Evolutionary conservation across 1,140 invertebrate species (phyloP).

Genomic region (Neotoxoptera formosana): DNA sequence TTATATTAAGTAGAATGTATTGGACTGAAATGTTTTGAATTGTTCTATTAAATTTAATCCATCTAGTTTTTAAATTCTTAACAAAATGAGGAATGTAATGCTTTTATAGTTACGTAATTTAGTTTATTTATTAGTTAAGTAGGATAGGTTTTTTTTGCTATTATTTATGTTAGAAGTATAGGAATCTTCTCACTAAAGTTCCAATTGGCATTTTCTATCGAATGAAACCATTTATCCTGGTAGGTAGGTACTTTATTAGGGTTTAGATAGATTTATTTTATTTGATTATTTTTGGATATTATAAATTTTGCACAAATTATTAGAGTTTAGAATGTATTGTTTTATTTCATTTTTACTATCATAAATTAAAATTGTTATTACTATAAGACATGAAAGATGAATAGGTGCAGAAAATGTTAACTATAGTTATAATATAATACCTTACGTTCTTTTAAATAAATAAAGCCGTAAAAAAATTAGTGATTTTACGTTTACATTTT

Average conservation of each 20-base stretch:
- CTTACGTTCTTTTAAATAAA: too few species aligned
- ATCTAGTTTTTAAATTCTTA: not conserved
- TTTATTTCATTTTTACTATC: not conserved
- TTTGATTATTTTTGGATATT: not conserved
- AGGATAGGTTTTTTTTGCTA: too few species aligned
- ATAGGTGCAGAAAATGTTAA: not conserved
- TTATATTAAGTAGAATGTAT: not conserved
- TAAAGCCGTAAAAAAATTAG: too few species aligned
- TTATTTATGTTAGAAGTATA: too few species aligned
- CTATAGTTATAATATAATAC: too few species aligned
- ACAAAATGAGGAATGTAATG: not conserved
- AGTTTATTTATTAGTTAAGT: too few species aligned
- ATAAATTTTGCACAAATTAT: not conserved
- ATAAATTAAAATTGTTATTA: not conserved
- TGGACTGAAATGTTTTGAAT: not conserved
- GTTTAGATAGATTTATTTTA: not conserved
- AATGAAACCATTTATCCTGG: too few species aligned
- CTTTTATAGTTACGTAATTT: too few species aligned
- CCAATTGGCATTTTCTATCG: too few species aligned
- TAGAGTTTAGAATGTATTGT: not conserved
- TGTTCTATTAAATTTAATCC: not conserved
- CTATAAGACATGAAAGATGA: not conserved
- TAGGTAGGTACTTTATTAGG: not conserved
- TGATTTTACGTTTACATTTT: not conserved
- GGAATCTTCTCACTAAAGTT: too few species aligned